Conservation (phyloP, 1,140 invertebrate species). For the Brachionus manjavacas region DNA sequence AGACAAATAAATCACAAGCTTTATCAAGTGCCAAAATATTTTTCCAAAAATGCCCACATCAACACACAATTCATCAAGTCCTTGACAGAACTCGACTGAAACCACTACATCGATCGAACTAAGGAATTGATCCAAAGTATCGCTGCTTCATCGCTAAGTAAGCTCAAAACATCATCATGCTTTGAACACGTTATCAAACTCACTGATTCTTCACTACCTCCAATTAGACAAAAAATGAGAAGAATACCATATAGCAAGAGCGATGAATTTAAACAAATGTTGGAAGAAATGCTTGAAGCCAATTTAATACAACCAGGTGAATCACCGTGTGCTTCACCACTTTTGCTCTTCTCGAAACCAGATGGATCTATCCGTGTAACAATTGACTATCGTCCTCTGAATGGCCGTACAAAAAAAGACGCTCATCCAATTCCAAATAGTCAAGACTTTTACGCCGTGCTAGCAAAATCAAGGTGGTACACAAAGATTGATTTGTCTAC, state of each 20-base stretch:
- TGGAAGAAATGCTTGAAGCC: slow-evolving; percentile 36
- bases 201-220: not conserved
- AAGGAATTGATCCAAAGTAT: not conserved
- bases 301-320: slow-evolving; percentile 8
- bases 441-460: not conserved
- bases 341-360: not conserved
- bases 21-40: not conserved
- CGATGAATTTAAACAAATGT: slow-evolving; percentile 19
- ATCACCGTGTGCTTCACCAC: not conserved
- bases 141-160: not conserved
- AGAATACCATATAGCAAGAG: not conserved
- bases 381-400: slow-evolving; percentile 26
- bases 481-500: slow-evolving; percentile 44
- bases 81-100: not conserved
- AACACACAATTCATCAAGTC: not conserved
- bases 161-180: not conserved
- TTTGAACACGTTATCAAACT: not conserved
- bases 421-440: not conserved
- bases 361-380: not conserved
- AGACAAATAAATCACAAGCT: slow-evolving; percentile 2
- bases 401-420: not conserved
- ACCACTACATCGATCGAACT: not conserved
- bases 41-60: not conserved
- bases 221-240: not conserved
- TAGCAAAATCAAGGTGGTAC: not conserved